Base-by-base conservation (phyloP, 2,113 vertebrate species). In the Chaetodon auriga region DNA sequence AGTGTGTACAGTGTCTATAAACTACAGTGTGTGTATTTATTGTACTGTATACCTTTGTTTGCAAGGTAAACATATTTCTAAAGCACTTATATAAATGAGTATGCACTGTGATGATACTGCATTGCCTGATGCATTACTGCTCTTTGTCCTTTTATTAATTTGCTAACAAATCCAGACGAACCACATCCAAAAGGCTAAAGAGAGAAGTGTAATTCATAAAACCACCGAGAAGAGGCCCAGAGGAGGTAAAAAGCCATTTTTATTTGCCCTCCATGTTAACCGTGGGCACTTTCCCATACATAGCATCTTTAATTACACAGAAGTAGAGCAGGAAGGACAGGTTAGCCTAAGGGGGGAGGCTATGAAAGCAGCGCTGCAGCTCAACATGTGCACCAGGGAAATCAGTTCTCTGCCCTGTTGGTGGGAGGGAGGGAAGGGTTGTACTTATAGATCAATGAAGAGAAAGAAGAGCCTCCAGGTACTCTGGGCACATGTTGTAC, bases 301-400 rank as follows among this genome's bases (percentile, higher is more conserved):
- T 86, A 89, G 89, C 84, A 90, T 91, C 85, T 93, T 94, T 93
- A 93, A 94, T 92, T 93, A 93, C 90, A 88, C 89, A 91, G 85
- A 92, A 93, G 90, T 89, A 72, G 91, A 94, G 88, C 91, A 91
- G 81, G 85, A 89, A 91, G 87, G 85, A 91, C 85, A 87, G 85
- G 88, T 92, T 90, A 82, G 90, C 92, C 92, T 92, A 45, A 87
- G 89, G 89, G 86, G 78, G 85, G 60, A 82, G 86, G 87, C 64
- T 87, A 70, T 87, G 84, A 86, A 86, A 83, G 89, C 84, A 85
- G 87, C 35, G 23, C 86, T 80, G 86, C 83, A 89, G 80, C 87
- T 85, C 84, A 84, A 91, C 90, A 88, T 78, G 85, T 58, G 79
- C 92, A 90, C 89, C 81, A 81, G 92, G 94, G 92, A 93, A 93